phyloP scores from a whole-genome alignment of 2,888 invertebrate species.

The Amphiduros pacificus region DNA sequence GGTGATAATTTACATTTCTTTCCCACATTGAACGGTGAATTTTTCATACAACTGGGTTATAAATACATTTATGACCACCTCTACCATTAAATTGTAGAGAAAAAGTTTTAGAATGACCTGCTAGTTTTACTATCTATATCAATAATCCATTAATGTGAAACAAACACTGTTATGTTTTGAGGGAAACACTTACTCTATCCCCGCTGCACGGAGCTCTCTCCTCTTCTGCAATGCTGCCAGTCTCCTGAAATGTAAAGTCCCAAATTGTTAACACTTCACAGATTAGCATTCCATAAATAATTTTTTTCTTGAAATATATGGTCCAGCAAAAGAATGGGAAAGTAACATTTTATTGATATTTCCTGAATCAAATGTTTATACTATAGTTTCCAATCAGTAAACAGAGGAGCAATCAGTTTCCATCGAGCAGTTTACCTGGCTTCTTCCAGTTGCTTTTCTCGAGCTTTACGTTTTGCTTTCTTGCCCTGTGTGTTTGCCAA shows the following conservation, averaged over 20 bases:
- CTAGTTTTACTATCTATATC: too few relatives aligned
- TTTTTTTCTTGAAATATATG: neutral
- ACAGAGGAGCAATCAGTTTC: too few relatives aligned
- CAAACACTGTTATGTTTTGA: neutral
- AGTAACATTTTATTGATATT: too few relatives aligned
- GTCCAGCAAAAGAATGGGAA: neutral
- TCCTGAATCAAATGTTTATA: too few relatives aligned
- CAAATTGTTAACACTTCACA: neutral
- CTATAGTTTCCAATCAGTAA: too few relatives aligned
- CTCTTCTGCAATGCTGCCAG: constrained; percentile 96
- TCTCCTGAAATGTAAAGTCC: constrained; percentile 68
- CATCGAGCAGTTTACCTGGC: constrained; percentile 69
- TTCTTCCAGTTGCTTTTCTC: constrained; percentile 98
- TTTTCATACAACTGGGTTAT: too few relatives aligned
- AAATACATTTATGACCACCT: too few relatives aligned
- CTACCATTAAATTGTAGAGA: too few relatives aligned
- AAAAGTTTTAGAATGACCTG: too few relatives aligned
- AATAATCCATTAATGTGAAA: too few relatives aligned
- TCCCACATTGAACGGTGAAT: too few relatives aligned
- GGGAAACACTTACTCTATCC: constrained; percentile 67
- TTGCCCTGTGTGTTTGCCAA: constrained; percentile 94
- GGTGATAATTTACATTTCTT: too few relatives aligned
- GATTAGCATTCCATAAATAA: neutral
- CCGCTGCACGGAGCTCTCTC: constrained; percentile 95
- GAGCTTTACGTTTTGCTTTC: constrained; percentile 72